phyloP scores from a whole-genome alignment of 2,888 invertebrate species.

The Drosophila antonietae region DNA sequence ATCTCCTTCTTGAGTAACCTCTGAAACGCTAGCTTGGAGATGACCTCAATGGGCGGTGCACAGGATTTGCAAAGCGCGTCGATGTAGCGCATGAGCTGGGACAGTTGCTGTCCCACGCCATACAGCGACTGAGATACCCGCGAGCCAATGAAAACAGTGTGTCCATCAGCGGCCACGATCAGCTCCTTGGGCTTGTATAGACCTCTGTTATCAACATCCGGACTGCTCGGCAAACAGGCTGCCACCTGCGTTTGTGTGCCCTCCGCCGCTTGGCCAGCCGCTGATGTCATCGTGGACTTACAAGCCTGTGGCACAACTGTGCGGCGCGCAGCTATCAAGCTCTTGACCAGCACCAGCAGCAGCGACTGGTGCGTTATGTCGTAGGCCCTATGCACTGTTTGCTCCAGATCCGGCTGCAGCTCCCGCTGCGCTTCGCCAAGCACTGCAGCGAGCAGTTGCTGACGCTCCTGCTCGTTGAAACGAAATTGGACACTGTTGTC shows the following conservation, averaged over 20 bases:
- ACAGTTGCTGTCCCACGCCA: slow-evolving; percentile 43
- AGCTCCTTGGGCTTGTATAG: slow-evolving; percentile 39
- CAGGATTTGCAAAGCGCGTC: slow-evolving; percentile 42
- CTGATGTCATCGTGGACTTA: neutral
- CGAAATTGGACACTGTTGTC: slow-evolving; percentile 75
- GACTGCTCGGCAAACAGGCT: slow-evolving; percentile 18
- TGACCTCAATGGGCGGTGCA: slow-evolving; percentile 59
- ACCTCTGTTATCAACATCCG: slow-evolving; percentile 35
- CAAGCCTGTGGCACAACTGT: neutral
- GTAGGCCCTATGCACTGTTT: slow-evolving; percentile 35
- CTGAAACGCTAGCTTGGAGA: slow-evolving; percentile 37
- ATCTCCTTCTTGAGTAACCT: slow-evolving; percentile 40
- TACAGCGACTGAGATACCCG: slow-evolving; percentile 43
- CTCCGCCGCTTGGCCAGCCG: neutral
- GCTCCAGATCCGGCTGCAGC: neutral
- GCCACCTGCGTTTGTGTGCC: slow-evolving; percentile 41
- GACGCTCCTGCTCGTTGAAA: slow-evolving; percentile 78
- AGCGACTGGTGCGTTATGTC: slow-evolving; percentile 34
- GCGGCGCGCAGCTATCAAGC: slow-evolving; percentile 24
- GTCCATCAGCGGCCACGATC: slow-evolving; percentile 33
- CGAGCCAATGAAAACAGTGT: slow-evolving; percentile 48
- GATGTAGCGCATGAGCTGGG: slow-evolving; percentile 35
- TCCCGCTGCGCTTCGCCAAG: slow-evolving; percentile 31
- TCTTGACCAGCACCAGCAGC: slow-evolving; percentile 36
- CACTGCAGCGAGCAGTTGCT: slow-evolving; percentile 67